A percentile compares a stretch with the other conserved stretches of the same genome.
phyloP scores from a whole-genome alignment of 2,797 vertebrate genomes.

The Sparus aurata region DNA sequence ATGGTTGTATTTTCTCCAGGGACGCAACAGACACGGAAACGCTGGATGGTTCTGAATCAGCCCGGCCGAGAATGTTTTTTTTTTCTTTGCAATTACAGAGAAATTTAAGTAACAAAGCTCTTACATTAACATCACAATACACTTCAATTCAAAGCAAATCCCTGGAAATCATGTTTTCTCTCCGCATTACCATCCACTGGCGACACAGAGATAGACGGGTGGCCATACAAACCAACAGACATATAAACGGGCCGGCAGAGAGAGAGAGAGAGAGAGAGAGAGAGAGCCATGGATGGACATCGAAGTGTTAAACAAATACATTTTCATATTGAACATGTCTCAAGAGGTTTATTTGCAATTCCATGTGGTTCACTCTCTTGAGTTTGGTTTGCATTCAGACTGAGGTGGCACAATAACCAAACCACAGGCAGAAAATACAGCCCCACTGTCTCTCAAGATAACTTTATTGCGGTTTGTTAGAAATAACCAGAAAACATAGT shows the following conservation, averaged over 20 bases:
- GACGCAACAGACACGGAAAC: constrained; percentile 28
- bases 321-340: constrained; percentile 3
- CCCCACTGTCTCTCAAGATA: neutral
- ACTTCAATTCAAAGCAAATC: constrained; percentile 43
- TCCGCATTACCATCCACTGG: constrained; percentile 15
- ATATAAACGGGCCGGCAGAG: neutral
- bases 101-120: constrained; percentile 49
- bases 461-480: constrained; percentile 5
- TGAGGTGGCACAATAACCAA: neutral
- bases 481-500: constrained; percentile 24
- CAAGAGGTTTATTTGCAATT: neutral
- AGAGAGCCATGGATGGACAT: neutral
- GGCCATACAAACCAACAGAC: constrained; percentile 13
- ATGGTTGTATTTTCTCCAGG: constrained; percentile 60
- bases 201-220: neutral
- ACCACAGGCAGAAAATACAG: constrained; percentile 13
- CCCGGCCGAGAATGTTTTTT: constrained; percentile 5
- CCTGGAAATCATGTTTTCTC: constrained; percentile 32
- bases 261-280: neutral
- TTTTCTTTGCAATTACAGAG: constrained; percentile 42
- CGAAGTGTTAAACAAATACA: constrained; percentile 10
- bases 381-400: constrained; percentile 17
- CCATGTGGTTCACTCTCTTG: neutral
- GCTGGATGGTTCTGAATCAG: constrained; percentile 28
- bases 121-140: constrained; percentile 64